These are phyloP conservation scores for Parauchenoglanis punctatus DNA, from an alignment of 2,797 vertebrate species.

Conservation along the genomic window DNA sequence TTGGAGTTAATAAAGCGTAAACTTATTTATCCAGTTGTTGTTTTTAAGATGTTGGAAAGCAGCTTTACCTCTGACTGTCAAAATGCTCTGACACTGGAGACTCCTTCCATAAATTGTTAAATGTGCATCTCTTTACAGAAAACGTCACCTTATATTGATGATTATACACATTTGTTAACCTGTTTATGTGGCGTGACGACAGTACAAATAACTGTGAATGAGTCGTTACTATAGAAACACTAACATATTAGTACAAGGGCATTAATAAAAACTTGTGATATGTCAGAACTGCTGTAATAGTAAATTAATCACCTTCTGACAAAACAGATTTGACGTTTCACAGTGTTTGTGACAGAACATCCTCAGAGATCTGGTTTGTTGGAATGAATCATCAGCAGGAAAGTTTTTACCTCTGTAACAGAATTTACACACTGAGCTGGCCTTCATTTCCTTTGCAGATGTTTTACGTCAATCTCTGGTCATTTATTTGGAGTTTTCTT, in stretches of 20 bases:
- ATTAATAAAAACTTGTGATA: not conserved
- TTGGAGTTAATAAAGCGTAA: not conserved
- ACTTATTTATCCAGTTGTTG: not conserved
- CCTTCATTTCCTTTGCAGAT: not conserved
- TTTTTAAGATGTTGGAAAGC: not conserved
- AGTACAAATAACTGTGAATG: not conserved
- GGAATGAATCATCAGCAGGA: not conserved
- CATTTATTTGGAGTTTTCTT: constrained; percentile 3
- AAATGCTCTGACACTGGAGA: not conserved
- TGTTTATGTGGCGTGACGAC: not conserved
- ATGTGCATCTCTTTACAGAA: not conserved
- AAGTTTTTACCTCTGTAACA: not conserved
- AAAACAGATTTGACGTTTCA: not conserved
- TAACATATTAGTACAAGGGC: not conserved
- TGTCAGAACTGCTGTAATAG: no score
- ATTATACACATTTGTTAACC: not conserved
- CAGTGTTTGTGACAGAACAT: not conserved
- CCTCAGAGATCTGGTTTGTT: not conserved
- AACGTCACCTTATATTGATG: not conserved
- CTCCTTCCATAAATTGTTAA: not conserved
- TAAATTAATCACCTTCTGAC: not conserved
- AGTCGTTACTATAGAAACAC: not conserved
- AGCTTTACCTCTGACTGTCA: not conserved
- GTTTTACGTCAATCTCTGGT: not conserved
- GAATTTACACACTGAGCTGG: no score